These are phyloP conservation scores for Aphidius colemani DNA, from an alignment of 2,888 invertebrate species.

Conservation along the genomic window DNA sequence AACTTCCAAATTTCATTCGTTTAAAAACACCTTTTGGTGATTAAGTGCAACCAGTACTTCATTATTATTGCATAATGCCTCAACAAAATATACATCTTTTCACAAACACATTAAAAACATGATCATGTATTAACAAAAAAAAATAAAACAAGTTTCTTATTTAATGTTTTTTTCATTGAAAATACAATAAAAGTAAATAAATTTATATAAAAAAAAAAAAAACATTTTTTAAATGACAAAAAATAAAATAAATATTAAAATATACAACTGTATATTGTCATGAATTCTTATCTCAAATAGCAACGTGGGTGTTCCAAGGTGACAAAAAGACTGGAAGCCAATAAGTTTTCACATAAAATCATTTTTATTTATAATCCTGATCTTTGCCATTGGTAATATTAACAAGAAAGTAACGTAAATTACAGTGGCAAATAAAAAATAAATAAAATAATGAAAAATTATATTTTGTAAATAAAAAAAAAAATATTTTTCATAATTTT, in stretches of 20 bases:
- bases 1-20: not conserved
- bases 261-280: not conserved
- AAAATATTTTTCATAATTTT: not conserved
- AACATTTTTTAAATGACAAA: not conserved
- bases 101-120: too few relatives aligned
- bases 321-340: slow-evolving; percentile 17
- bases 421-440: slow-evolving; percentile 15
- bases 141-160: too few relatives aligned
- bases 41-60: slow-evolving; percentile 6
- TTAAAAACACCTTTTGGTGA: slow-evolving; percentile 1
- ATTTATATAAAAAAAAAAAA: slow-evolving; percentile 1
- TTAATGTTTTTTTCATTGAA: too few relatives aligned
- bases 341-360: slow-evolving; percentile 15
- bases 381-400: not conserved
- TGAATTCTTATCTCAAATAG: slow-evolving; percentile 12
- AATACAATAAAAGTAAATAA: not conserved
- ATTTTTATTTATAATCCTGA: slow-evolving; percentile 20
- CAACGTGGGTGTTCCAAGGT: slow-evolving; percentile 21
- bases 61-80: slow-evolving; percentile 8
- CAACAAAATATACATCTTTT: too few relatives aligned
- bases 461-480: slow-evolving; percentile 3
- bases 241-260: not conserved
- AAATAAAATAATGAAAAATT: not conserved
- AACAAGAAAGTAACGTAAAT: slow-evolving; percentile 3
- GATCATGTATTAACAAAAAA: too few relatives aligned